Evolutionary conservation across 1,140 invertebrate species (phyloP), one percentile per base, ranked within the genome.

Genomic region (Oncopodura yosiiana): DNA sequence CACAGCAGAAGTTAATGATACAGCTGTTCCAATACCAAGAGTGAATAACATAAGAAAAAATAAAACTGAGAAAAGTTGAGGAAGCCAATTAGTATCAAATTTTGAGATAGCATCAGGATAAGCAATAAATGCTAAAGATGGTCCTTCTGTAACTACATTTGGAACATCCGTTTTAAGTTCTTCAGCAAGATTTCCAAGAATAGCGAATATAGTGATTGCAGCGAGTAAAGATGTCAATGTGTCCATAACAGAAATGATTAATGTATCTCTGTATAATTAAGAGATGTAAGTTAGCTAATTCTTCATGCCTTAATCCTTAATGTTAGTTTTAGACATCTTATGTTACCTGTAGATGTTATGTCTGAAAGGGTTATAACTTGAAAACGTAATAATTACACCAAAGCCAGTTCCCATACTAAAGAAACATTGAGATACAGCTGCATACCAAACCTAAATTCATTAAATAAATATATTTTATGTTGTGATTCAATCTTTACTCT

Each of bases 201-300:
- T 83, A 0, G 84, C 84, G 66, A 92, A 92, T 51, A 91, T 88
- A 3, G 88, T 89, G 49, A 86, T 81, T 1, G 87, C 88, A 11
- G 89, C 86, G 27, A 92, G 69, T 4, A 93, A 70, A 62, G 85
- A 88, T 0, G 88, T 92, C 23, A 69, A 61, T 6, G 74, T 75
- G 62, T 77, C 76, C 60, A 74, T 69, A 23, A 73, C 62, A 36
- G 70, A 72, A 58, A 77, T 71, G 32, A 75, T 70, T 41, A 74
- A 63, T 14, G 74, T 70, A 66, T 78, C 76, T 44, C 75, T 73
- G n/a, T n/a, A 53, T 34, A 58, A 42, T 36, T 21, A 53, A 39
- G 5, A 41, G 3, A 39, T 23, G 30, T 9, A 9, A 39, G 9
- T 19, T 2, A 24, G 14, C 6, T n/a, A 34, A 41, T 16, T 3